Conservation (phyloP, 2,888 invertebrate genomes). For the Loripinus fragilis region DNA sequence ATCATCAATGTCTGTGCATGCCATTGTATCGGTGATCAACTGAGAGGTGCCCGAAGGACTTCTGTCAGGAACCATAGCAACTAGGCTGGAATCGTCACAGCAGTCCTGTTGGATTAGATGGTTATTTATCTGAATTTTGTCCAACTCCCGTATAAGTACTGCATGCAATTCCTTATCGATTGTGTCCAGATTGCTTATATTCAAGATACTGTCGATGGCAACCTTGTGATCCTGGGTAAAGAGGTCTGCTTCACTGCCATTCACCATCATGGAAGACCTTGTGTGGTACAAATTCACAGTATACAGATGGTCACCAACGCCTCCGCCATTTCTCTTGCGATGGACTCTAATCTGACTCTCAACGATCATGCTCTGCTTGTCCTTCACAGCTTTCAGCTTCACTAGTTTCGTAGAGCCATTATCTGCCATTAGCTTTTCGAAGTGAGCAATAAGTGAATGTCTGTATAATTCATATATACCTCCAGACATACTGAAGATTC, state of each 20-base stretch:
- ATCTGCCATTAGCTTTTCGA: background rate
- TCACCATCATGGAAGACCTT: slow-evolving; percentile 6
- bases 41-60: background rate
- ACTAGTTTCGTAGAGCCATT: background rate
- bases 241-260: background rate
- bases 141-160: background rate
- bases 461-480: background rate
- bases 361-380: background rate
- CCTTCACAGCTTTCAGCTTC: background rate
- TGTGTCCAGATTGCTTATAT: background rate
- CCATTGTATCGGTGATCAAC: background rate
- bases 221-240: background rate
- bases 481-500: background rate
- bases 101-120: background rate
- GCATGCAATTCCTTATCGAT: background rate
- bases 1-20: background rate
- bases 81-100: background rate
- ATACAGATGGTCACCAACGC: background rate
- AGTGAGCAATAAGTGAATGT: background rate
- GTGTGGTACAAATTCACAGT: background rate
- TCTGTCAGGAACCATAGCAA: background rate
- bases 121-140: background rate
- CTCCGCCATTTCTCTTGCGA: background rate
- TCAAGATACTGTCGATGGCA: background rate
- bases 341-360: background rate